Evolutionary conservation across 2,113 vertebrate species (phyloP).

Genomic region (Hemiprocne comata): DNA sequence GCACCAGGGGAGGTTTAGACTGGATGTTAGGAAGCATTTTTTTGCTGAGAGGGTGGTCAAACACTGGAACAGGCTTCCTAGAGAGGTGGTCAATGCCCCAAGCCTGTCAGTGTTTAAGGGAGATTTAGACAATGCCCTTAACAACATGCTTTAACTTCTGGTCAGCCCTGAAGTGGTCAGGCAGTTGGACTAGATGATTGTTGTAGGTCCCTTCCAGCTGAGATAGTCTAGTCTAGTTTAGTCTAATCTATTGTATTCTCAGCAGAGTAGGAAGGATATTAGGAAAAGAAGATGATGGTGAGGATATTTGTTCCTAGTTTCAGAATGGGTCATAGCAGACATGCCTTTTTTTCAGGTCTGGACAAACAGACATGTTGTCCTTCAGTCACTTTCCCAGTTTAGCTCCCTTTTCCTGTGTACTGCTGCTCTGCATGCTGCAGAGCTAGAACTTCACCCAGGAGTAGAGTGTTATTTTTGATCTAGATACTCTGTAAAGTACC

Average conservation of each 20-base stretch:
- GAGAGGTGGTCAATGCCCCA: background rate
- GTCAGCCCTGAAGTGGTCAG: background rate
- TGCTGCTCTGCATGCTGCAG: background rate
- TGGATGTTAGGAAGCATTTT: background rate
- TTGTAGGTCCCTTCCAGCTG: background rate
- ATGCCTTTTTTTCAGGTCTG: background rate
- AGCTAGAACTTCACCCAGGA: background rate
- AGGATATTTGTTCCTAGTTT: background rate
- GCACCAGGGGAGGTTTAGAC: no score
- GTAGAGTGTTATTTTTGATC: background rate
- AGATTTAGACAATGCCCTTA: no score
- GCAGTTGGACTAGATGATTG: background rate
- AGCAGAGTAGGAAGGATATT: background rate
- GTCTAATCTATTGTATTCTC: background rate
- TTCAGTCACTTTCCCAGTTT: background rate
- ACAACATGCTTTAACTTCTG: background rate
- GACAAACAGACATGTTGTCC: background rate
- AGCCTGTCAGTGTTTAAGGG: background rate
- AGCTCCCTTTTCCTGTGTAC: constrained; percentile 18
- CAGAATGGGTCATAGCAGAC: background rate
- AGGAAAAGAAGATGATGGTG: background rate
- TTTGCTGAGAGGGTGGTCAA: background rate
- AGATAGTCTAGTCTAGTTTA: background rate
- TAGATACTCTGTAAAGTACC: background rate
- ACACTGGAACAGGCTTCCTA: background rate